These are phyloP conservation scores for Adelosebastes latens DNA, from an alignment of 2,797 vertebrate genomes.

Conservation along the genomic window DNA sequence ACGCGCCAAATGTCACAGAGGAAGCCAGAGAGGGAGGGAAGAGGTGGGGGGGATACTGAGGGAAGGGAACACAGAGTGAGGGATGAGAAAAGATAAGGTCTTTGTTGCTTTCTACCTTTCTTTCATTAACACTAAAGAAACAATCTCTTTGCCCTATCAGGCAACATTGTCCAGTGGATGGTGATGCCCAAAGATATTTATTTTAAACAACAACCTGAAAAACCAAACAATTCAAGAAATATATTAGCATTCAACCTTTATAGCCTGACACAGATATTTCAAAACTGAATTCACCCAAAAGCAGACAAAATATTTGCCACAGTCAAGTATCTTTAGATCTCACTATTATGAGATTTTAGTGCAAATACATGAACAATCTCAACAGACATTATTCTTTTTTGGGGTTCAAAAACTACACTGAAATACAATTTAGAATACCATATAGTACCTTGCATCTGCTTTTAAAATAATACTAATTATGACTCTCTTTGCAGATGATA, in stretches of 20 bases:
- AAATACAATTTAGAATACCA: neutral
- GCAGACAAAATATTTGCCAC: neutral
- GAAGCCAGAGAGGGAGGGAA: conserved; percentile 33
- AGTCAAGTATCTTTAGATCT: neutral
- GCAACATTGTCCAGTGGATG: neutral
- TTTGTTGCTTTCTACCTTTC: conserved; percentile 57
- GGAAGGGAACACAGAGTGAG: conserved; percentile 39
- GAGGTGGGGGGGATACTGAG: neutral
- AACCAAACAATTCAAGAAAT: neutral
- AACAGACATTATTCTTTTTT: neutral
- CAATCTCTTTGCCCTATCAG: conserved; percentile 40
- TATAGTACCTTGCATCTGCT: neutral
- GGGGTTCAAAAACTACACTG: neutral
- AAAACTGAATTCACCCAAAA: neutral
- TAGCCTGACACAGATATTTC: neutral
- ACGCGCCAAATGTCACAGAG: conserved; percentile 75
- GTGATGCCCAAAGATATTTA: conserved; percentile 8
- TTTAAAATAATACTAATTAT: neutral
- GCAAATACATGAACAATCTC: neutral
- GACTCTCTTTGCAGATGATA: neutral
- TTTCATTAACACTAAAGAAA: conserved; percentile 48
- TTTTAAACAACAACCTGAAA: conserved; percentile 15
- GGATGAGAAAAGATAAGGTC: conserved; percentile 71
- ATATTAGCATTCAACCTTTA: neutral
- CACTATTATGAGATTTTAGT: neutral